Percentiles rank a stretch among this genome's conserved stretches.
Conservation (phyloP, 1,140 invertebrate genomes). For the Brachionus rotundiformis region DNA sequence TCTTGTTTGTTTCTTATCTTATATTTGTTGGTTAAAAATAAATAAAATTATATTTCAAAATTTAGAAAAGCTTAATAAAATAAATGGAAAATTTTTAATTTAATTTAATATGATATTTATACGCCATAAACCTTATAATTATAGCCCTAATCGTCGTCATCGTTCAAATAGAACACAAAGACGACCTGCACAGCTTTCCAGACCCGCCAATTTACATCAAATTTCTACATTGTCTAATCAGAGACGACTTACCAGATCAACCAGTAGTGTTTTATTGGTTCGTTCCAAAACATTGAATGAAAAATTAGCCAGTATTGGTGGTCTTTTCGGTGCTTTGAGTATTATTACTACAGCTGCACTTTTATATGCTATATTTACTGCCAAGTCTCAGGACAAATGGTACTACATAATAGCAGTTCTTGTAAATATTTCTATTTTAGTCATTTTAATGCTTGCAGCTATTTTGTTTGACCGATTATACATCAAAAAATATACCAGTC, state of each 20-base stretch:
- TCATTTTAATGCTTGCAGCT: slow-evolving; percentile 35
- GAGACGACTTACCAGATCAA: neutral
- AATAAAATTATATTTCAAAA: neutral
- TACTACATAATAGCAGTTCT: slow-evolving; percentile 36
- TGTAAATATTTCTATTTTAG: slow-evolving; percentile 44
- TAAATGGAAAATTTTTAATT: neutral
- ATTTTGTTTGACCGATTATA: slow-evolving; percentile 35
- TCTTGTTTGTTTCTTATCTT: too few relatives aligned
- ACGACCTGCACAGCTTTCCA: neutral
- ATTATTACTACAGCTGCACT: slow-evolving; percentile 13
- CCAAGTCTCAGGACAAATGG: slow-evolving; percentile 26
- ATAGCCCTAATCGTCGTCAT: neutral
- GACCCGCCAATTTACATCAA: neutral
- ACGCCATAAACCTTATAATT: slow-evolving; percentile 9
- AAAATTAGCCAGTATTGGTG: slow-evolving; percentile 36
- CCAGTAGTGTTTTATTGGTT: neutral
- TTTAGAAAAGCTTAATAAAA: neutral
- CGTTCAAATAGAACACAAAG: neutral
- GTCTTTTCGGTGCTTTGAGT: slow-evolving; percentile 37
- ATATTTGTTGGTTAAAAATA: too few relatives aligned
- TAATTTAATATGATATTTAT: slow-evolving; percentile 15
- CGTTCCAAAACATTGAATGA: slow-evolving; percentile 23
- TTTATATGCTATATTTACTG: slow-evolving; percentile 19
- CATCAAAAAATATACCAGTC: slow-evolving; percentile 8
- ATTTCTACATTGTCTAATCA: neutral